phyloP scores from a whole-genome alignment of 1,140 invertebrate genomes.

The Acromyrmex heyeri region DNA sequence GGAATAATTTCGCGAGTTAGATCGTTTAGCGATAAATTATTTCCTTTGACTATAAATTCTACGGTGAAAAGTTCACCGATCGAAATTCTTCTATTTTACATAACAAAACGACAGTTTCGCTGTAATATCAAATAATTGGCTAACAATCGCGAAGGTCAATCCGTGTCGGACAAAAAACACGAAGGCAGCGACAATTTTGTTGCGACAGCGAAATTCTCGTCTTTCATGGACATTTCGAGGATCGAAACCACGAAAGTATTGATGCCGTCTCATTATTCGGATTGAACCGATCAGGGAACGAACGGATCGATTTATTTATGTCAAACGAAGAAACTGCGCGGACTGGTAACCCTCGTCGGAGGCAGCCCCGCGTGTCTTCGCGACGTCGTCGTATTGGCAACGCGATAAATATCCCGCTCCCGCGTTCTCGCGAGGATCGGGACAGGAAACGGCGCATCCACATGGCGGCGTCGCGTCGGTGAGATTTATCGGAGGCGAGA shows the following conservation, averaged over 20 bases:
- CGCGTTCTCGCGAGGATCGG: slow-evolving; percentile 43
- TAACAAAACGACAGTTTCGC: neutral
- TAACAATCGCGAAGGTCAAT: neutral
- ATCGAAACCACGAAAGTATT: slow-evolving; percentile 42
- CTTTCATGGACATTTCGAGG: neutral
- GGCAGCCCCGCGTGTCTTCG: neutral
- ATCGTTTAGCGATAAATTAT: neutral
- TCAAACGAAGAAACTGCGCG: slow-evolving; percentile 30
- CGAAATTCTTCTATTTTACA: neutral
- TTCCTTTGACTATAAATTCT: neutral
- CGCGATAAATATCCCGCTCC: slow-evolving; percentile 42
- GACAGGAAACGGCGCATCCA: slow-evolving; percentile 58
- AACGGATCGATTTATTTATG: slow-evolving; percentile 42
- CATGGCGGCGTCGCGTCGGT: slow-evolving; percentile 48
- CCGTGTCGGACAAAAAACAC: neutral
- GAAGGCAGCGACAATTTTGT: neutral
- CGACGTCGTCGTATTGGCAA: slow-evolving; percentile 31
- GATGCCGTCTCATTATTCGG: slow-evolving; percentile 38
- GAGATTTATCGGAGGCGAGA: slow-evolving; percentile 52
- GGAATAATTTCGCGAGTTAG: slow-evolving; percentile 21
- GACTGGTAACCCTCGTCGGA: slow-evolving; percentile 28
- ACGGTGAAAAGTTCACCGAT: neutral
- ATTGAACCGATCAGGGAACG: slow-evolving; percentile 5
- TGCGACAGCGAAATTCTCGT: neutral
- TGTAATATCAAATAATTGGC: neutral